Percentiles rank a stretch among this genome's conserved stretches.
Conservation (phyloP, 2,888 invertebrate species). For the Silvanus unidentatus region DNA sequence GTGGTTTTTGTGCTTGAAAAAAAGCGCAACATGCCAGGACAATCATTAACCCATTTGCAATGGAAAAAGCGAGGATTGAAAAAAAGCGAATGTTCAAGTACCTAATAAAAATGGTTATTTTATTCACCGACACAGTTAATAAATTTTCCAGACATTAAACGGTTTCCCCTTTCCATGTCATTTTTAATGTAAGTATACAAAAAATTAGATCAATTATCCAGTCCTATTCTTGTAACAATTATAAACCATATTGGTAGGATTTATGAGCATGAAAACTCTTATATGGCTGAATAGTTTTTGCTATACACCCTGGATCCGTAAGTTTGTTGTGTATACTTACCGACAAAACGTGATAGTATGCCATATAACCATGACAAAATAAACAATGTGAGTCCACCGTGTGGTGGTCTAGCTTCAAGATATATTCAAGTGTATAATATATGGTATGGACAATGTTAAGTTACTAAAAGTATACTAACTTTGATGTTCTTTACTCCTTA, state of each 20-base stretch:
- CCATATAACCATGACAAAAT: constrained; percentile 29
- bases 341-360: constrained; percentile 33
- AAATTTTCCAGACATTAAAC: too few relatives aligned
- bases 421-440: constrained; percentile 6
- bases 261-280: constrained; percentile 22
- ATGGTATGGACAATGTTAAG: constrained; percentile 12
- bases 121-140: too few relatives aligned
- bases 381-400: constrained; percentile 26
- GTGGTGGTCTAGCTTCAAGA: constrained; percentile 16
- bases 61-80: too few relatives aligned
- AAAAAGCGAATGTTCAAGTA: too few relatives aligned
- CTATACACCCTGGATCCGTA: constrained; percentile 17
- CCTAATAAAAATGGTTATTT: too few relatives aligned
- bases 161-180: too few relatives aligned
- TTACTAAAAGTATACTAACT: background rate
- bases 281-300: constrained; percentile 25
- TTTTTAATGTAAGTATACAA: constrained; percentile 1
- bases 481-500: background rate
- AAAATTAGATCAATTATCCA: constrained; percentile 21
- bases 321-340: constrained; percentile 23
- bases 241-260: constrained; percentile 25
- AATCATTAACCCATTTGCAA: too few relatives aligned
- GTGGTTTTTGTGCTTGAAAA: constrained; percentile 3
- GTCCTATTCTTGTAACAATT: constrained; percentile 21
- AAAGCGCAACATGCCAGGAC: too few relatives aligned